Percentiles rank a stretch among this genome's conserved stretches.
These are phyloP conservation scores for Conomelus anceps DNA, from an alignment of 2,888 invertebrate species.

Conservation along the genomic window DNA sequence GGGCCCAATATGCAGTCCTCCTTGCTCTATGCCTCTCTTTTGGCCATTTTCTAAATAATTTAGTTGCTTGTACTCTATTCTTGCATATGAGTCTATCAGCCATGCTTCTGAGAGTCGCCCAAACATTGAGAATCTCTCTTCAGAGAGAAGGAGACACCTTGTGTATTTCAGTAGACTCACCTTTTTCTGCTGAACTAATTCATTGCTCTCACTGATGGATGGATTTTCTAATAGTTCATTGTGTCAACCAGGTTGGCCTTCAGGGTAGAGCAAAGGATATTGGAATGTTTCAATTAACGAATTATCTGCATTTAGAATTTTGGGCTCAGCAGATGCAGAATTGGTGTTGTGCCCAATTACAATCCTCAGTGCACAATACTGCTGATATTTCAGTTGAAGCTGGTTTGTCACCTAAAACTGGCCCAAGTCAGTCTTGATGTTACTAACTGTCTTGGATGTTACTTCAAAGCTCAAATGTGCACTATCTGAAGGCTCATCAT, in stretches of 20 bases:
- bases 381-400: constrained; percentile 21
- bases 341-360: background rate
- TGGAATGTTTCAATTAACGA: constrained; percentile 21
- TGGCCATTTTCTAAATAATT: constrained; percentile 4
- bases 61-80: constrained; percentile 19
- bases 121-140: constrained; percentile 16
- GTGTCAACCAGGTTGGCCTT: constrained; percentile 16
- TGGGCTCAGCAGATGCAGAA: background rate
- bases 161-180: constrained; percentile 9
- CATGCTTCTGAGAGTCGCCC: constrained; percentile 20
- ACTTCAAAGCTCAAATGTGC: constrained; percentile 19
- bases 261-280: constrained; percentile 22
- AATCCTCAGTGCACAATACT: constrained; percentile 12
- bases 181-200: too few relatives aligned
- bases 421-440: too few relatives aligned
- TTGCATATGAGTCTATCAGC: constrained; percentile 19
- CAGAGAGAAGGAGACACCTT: constrained; percentile 8
- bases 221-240: background rate
- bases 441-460: constrained; percentile 12
- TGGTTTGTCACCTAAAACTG: constrained; percentile 19
- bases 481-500: constrained; percentile 13
- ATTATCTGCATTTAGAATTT: background rate
- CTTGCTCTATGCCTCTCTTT: background rate
- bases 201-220: background rate
- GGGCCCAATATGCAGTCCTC: background rate